These are phyloP conservation scores for Phaedon cochleariae DNA, from an alignment of 2,888 invertebrate species.

Conservation along the genomic window DNA sequence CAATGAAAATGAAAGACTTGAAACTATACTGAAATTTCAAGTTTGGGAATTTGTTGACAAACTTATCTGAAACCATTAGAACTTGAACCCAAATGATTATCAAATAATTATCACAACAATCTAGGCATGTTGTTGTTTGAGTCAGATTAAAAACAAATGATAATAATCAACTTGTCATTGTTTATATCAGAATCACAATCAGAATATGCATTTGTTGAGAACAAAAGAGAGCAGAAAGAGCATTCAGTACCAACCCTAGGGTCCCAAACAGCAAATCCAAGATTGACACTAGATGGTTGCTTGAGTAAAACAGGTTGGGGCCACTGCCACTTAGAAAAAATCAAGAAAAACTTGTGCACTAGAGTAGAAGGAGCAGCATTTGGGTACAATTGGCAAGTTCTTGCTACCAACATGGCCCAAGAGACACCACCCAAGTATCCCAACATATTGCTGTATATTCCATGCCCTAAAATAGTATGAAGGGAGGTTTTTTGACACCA, in stretches of 20 bases:
- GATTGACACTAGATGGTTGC: constrained; percentile 86
- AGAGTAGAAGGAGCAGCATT: constrained; percentile 94
- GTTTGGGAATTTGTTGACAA: too few relatives aligned
- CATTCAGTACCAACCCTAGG: constrained; percentile 74
- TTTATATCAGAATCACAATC: too few relatives aligned
- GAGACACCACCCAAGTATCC: constrained; percentile 98
- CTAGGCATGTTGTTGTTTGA: too few relatives aligned
- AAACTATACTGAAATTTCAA: too few relatives aligned
- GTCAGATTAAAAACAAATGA: too few relatives aligned
- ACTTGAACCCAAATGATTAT: too few relatives aligned
- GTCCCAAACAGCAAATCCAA: constrained; percentile 97
- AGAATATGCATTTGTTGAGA: too few relatives aligned
- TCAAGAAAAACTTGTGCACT: constrained; percentile 97
- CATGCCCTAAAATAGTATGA: constrained; percentile 73
- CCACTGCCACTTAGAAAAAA: constrained; percentile 99
- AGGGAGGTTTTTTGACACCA: neutral
- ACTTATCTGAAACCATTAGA: too few relatives aligned
- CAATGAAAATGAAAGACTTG: too few relatives aligned
- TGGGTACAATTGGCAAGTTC: constrained; percentile 98
- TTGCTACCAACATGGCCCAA: constrained; percentile 99
- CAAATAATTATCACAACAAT: too few relatives aligned
- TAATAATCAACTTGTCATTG: too few relatives aligned
- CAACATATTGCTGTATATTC: constrained; percentile 97
- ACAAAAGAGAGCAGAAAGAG: neutral
- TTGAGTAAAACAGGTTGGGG: constrained; percentile 97